Evolutionary conservation across 2,797 vertebrate species (phyloP).

Genomic region (Hydrocynus forskahlii): DNA sequence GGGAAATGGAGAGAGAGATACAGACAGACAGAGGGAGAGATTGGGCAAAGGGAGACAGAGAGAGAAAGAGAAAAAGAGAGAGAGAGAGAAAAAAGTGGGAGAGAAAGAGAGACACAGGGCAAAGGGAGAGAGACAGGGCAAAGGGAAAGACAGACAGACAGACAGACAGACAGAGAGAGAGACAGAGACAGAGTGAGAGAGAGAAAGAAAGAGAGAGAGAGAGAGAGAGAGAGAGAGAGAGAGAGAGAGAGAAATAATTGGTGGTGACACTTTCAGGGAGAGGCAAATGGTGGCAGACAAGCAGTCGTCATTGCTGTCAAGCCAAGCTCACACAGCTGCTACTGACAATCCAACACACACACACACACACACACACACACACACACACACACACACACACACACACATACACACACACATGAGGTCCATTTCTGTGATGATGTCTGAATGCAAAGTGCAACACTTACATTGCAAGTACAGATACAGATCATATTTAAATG

Average conservation of each 20-base stretch:
- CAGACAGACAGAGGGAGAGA: too few relatives aligned
- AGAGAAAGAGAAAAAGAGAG: too few relatives aligned
- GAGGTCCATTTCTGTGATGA: too few relatives aligned
- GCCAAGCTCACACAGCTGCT: slow-evolving; percentile 40
- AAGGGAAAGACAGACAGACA: neutral
- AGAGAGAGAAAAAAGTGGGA: too few relatives aligned
- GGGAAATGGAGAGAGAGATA: too few relatives aligned
- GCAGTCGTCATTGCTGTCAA: slow-evolving; percentile 33
- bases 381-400: neutral
- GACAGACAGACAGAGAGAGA: too few relatives aligned
- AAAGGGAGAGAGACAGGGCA: too few relatives aligned
- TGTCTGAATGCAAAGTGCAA: neutral
- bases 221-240: neutral
- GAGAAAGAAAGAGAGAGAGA: neutral
- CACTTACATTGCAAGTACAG: neutral
- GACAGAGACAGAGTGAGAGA: neutral
- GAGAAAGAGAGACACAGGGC: too few relatives aligned
- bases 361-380: slow-evolving; percentile 12
- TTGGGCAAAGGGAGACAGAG: too few relatives aligned
- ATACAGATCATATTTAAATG: too few relatives aligned
- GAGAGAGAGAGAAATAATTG: slow-evolving; percentile 5
- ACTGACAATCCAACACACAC: slow-evolving; percentile 33
- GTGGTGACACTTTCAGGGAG: slow-evolving; percentile 41
- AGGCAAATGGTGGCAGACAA: slow-evolving; percentile 40
- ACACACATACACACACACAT: too few relatives aligned